These are phyloP conservation scores for Axea sp. DNA, from an alignment of 2,888 invertebrate genomes.

Conservation along the genomic window DNA sequence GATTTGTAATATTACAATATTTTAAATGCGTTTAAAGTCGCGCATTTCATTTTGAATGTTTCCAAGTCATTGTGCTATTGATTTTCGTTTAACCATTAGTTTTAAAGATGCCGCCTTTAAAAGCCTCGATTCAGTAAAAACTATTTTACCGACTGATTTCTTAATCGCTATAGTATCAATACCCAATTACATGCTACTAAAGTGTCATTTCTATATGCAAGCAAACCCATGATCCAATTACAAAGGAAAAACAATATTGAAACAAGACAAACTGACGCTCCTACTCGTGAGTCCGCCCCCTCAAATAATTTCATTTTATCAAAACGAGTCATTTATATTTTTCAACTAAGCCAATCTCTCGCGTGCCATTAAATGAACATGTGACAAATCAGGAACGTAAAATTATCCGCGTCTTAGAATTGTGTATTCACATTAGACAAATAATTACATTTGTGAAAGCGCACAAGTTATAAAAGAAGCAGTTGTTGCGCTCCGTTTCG, in stretches of 20 bases:
- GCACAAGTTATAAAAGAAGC: background rate
- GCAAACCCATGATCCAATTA: background rate
- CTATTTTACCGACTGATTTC: background rate
- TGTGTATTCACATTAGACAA: conserved; percentile 8
- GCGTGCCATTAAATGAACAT: conserved; percentile 8
- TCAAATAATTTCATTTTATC: no score
- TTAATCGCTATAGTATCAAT: background rate
- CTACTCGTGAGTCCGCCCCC: background rate
- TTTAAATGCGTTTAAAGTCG: no score
- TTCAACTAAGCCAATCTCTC: conserved; percentile 4
- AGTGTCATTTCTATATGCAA: background rate
- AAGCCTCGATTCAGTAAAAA: no score
- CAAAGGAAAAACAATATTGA: background rate
- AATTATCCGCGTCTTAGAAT: background rate
- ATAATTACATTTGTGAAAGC: conserved; percentile 15
- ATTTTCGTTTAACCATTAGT: no score
- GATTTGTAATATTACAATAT: no score
- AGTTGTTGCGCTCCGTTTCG: conserved; percentile 2
- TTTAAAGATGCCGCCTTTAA: no score
- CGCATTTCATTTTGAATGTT: no score
- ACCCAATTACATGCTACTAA: background rate
- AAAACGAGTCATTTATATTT: background rate
- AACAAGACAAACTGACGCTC: background rate
- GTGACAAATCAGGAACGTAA: conserved; percentile 1
- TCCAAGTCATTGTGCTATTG: no score